These are phyloP conservation scores for Shinisaurus crocodilurus DNA, from an alignment of 2,113 vertebrate species.

Conservation along the genomic window DNA sequence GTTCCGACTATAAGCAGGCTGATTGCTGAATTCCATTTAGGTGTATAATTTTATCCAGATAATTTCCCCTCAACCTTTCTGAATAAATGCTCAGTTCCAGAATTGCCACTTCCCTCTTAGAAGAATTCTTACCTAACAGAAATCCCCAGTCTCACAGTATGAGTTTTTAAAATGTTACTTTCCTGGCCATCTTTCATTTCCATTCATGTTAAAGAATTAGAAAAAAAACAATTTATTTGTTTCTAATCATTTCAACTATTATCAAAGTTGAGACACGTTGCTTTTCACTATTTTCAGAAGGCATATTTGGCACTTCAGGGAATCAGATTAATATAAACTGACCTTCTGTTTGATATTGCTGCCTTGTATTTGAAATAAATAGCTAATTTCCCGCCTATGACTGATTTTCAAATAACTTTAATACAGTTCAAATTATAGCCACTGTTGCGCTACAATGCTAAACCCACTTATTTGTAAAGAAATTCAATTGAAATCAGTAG, in stretches of 20 bases:
- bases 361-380: background rate
- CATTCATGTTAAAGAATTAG: conserved; percentile 9
- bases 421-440: background rate
- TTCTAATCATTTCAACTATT: background rate
- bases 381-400: background rate
- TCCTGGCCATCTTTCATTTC: conserved; percentile 9
- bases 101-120: background rate
- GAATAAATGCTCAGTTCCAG: conserved; percentile 6
- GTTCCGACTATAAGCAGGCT: background rate
- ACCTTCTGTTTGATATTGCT: background rate
- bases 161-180: rapidly evolving
- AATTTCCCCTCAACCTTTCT: background rate
- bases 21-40: background rate
- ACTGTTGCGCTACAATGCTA: background rate
- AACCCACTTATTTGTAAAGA: background rate
- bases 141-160: background rate
- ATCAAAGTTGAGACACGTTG: background rate
- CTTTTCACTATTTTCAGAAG: conserved; percentile 1
- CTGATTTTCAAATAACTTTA: conserved; percentile 8
- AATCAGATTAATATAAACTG: conserved; percentile 16
- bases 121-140: background rate
- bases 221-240: background rate
- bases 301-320: background rate
- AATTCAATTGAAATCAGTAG: background rate
- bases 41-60: background rate